Evolutionary conservation across 35 echinoderm and acorn worm genomes (phyloP), one percentile per base, ranked within the genome.

Genomic region (Apostichopus californicus): DNA sequence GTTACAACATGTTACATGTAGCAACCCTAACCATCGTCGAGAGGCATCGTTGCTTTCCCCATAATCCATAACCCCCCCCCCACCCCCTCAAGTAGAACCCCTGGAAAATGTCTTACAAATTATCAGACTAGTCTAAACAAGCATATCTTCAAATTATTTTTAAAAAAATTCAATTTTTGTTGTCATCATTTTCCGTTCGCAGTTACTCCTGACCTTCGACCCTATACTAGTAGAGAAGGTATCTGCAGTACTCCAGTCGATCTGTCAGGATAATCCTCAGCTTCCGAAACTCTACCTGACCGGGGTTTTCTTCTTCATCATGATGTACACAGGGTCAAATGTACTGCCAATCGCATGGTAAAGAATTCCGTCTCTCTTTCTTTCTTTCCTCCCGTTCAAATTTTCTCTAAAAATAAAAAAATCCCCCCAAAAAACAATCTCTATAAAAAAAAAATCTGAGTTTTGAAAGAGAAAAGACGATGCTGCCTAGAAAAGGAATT

Each of bases 271-370:
- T 79, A 99, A 99, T 85, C 97, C 97, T 56, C 94, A 95, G 54
- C 89, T 99, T 61, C 95, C 91, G 3, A 82, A 93, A 46, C 92
- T 99, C 15, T 99, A 99, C 52, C 89, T 99, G 34, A 93, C 87
- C 13, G 97, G 97, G 8, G 95, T 96, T 57, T 99, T 99, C 95
- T 99, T 99, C 92, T 99, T 99, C 90, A 99, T 99, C 71, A 96
- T 99, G 93, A 99, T 99, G 97, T 99, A 99, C 92, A 99, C 97
- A 86, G 97, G 97, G 55, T 94, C 93, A 9, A 99, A 99, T 93
- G 97, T 99, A 53, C 95, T 99, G 53, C 97, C 97, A 87, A 89
- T 99, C 4, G 97, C 95, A 53, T 96, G 95, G 97, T 98, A 94
- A 94, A 71, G 7, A 61, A 61, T 61, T 9, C 12, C 0, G 58